Evolutionary conservation across 2,888 invertebrate genomes (phyloP).

Genomic region (Phasia obesa): DNA sequence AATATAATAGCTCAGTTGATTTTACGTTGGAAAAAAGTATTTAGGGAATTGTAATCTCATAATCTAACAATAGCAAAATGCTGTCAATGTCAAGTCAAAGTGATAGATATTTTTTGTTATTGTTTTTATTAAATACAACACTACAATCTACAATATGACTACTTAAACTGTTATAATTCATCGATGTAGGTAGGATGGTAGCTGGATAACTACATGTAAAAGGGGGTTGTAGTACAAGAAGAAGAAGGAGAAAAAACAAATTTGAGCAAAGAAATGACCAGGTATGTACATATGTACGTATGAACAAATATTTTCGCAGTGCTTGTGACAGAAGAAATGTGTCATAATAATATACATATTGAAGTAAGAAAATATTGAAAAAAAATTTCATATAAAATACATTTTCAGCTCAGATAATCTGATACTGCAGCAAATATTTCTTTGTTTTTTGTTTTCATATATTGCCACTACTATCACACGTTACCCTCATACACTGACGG

Average conservation of each 20-base stretch:
- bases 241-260: background rate
- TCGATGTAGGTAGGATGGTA: background rate
- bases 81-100: conserved; percentile 66
- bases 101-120: conserved; percentile 51
- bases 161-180: conserved; percentile 35
- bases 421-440: conserved; percentile 1
- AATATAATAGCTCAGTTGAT: conserved; percentile 12
- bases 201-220: background rate
- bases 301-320: conserved; percentile 8
- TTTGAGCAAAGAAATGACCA: conserved; percentile 27
- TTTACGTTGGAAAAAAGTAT: conserved; percentile 21
- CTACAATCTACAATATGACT: conserved; percentile 38
- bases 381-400: conserved; percentile 39
- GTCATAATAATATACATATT: conserved; percentile 32
- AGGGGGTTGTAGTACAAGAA: conserved; percentile 13
- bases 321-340: conserved; percentile 32
- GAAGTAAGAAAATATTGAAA: conserved; percentile 35
- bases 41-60: conserved; percentile 61
- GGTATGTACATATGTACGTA: background rate
- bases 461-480: background rate
- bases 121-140: conserved; percentile 47
- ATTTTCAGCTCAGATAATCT: conserved; percentile 21
- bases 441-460: background rate
- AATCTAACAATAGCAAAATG: conserved; percentile 62
- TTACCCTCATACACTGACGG: background rate